Conservation (phyloP, 2,113 vertebrate genomes). For the Nesoenas mayeri region DNA sequence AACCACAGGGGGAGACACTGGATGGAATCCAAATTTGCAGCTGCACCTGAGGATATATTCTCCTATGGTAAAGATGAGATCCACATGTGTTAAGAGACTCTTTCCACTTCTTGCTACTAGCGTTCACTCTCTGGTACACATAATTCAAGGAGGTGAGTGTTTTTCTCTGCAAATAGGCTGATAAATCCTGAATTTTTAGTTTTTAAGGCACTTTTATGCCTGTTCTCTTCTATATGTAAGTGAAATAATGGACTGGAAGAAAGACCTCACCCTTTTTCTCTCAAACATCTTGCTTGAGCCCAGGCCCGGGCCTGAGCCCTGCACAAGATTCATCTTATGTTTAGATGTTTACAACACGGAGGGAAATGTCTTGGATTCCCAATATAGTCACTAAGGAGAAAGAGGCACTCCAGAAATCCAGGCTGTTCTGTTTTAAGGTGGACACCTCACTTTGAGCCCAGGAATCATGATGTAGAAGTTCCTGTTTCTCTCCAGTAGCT, state of each 20-base stretch:
- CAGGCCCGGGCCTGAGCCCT: neutral
- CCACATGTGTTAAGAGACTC: neutral
- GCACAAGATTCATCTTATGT: rapidly evolving
- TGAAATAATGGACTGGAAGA: neutral
- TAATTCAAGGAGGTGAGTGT: neutral
- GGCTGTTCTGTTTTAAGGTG: neutral
- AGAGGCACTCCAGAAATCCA: neutral
- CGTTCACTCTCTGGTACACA: neutral
- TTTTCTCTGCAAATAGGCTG: neutral
- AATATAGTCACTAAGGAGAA: neutral
- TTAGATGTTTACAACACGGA: neutral
- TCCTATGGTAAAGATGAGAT: neutral
- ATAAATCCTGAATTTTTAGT: neutral
- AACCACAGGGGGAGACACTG: neutral
- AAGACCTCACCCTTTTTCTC: neutral
- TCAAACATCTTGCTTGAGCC: neutral
- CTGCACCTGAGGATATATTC: neutral
- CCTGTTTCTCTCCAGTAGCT: neutral
- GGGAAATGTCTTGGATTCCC: neutral
- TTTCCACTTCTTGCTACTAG: neutral
- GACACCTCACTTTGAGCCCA: neutral
- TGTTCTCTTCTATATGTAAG: neutral
- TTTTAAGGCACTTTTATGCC: neutral
- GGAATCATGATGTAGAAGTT: neutral
- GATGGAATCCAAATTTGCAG: neutral